A percentile compares a stretch with the other conserved stretches of the same genome.
phyloP scores from a whole-genome alignment of 2,113 vertebrate genomes.

The Gasterosteus aculeatus region DNA sequence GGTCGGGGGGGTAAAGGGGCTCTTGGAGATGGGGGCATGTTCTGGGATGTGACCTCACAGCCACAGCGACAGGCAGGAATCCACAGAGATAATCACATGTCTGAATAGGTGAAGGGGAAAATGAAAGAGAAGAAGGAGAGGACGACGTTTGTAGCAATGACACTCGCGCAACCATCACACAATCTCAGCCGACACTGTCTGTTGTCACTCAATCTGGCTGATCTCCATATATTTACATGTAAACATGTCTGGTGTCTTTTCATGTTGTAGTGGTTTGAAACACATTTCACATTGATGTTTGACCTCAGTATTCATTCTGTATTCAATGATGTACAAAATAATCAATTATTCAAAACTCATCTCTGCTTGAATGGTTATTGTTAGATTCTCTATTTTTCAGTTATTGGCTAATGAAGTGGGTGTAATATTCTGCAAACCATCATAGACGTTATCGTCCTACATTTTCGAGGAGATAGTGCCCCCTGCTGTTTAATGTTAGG shows the following conservation, averaged over 20 bases:
- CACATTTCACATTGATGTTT: background rate
- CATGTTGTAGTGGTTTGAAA: background rate
- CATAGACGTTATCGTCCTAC: background rate
- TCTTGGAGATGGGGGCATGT: slow-evolving; percentile 33
- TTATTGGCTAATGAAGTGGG: slow-evolving; percentile 11
- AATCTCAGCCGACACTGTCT: slow-evolving; percentile 9
- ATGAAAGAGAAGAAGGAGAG: slow-evolving; percentile 27
- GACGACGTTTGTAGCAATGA: slow-evolving; percentile 21
- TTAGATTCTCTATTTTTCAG: background rate
- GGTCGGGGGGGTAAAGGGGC: background rate
- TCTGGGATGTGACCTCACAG: slow-evolving; percentile 59
- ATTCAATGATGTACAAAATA: background rate
- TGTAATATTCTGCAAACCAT: background rate
- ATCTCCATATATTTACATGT: background rate
- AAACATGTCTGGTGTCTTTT: background rate
- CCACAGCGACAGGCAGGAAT: slow-evolving; percentile 46
- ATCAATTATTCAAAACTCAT: background rate
- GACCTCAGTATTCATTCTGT: background rate
- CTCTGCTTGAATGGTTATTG: background rate
- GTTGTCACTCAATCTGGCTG: background rate
- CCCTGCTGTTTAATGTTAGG: slow-evolving; percentile 49
- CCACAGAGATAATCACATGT: slow-evolving; percentile 46
- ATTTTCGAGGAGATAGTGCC: slow-evolving; percentile 58
- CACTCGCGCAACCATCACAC: slow-evolving; percentile 4
- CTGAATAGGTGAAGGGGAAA: slow-evolving; percentile 18